Base-by-base conservation (phyloP, 1,140 invertebrate genomes). In the Hylyphantes graminicola region DNA sequence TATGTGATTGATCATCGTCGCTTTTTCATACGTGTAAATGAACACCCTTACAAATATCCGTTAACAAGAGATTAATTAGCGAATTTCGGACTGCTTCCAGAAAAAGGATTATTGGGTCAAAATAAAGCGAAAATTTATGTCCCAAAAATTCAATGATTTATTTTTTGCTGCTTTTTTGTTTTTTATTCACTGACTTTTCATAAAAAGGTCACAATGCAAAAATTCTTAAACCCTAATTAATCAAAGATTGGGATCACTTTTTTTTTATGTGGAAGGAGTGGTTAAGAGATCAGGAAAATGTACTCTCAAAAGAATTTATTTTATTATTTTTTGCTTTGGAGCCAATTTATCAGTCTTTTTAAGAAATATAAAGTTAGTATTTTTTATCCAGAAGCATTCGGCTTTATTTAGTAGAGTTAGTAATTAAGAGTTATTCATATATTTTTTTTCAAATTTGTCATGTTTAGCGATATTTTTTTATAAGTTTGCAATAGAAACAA, bases 181-280 rank as follows among this genome's bases (percentile, higher is more conserved):
- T 17, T 74, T 74, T 15, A 8, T 21, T 21, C 19, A 74, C 53
- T 35, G 72, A 70, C 54, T 70, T 70, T 51, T 70, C 68, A 70
- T 70, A 70, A 70, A 70, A 35, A 70, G n/a, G 68, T 74, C 72
- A 21, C 57, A 55, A 57, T 74, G 35, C 35, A 13, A 50, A 74
- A 74, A 74, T 74, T 74, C 72, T 50, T n/a, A 70, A 8, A 21
- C 53, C 54, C 57, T 74, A 74, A 74, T 74, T 74, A 74, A 74
- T 74, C 72, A 74, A 35, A 70, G 68, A 70, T 17, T 59, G 12
- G 53, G 6, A 21, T 57, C 1, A 35, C 54, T 7, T 57, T 57
- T 73, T 74, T 74, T 74, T n/a, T n/a, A n/a, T 48, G 51, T 21
- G 7, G 57, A 74, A 57, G 55, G 57, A 74, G 72, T 55, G 21